Evolutionary conservation across 1,140 invertebrate genomes (phyloP).

Genomic region (Cydia strobilella): DNA sequence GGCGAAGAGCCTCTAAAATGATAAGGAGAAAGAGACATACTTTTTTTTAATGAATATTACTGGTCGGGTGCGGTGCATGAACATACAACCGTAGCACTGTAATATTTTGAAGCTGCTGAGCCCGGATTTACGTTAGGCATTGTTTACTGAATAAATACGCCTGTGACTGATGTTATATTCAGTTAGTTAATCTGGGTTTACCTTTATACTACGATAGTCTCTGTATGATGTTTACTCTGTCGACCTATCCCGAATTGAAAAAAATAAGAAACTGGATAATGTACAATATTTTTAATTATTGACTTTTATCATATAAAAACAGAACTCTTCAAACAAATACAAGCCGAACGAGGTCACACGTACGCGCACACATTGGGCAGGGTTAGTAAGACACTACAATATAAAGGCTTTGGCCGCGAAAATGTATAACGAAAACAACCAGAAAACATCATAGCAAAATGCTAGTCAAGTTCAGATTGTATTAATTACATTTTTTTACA

Average conservation of each 20-base stretch:
- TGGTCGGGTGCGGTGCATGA: background rate
- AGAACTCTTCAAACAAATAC: background rate
- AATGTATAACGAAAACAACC: no score
- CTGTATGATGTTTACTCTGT: no score
- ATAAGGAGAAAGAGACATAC: no score
- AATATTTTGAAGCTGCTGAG: background rate
- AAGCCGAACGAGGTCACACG: background rate
- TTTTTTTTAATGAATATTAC: no score
- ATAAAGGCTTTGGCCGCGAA: no score
- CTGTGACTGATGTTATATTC: background rate
- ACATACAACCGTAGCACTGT: background rate
- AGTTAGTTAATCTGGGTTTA: background rate
- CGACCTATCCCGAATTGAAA: no score
- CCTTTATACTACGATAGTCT: no score
- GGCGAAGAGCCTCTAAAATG: no score
- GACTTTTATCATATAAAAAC: constrained; percentile 4
- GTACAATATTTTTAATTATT: background rate
- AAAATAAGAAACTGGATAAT: no score
- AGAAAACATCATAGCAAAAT: no score
- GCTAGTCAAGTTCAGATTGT: background rate
- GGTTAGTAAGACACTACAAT: no score
- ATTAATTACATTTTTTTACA: background rate
- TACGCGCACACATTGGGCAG: background rate
- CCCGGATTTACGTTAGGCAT: background rate
- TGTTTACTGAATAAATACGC: constrained; percentile 4